phyloP scores from a whole-genome alignment of 1,140 invertebrate genomes.

The Philopotamus ludificatus region DNA sequence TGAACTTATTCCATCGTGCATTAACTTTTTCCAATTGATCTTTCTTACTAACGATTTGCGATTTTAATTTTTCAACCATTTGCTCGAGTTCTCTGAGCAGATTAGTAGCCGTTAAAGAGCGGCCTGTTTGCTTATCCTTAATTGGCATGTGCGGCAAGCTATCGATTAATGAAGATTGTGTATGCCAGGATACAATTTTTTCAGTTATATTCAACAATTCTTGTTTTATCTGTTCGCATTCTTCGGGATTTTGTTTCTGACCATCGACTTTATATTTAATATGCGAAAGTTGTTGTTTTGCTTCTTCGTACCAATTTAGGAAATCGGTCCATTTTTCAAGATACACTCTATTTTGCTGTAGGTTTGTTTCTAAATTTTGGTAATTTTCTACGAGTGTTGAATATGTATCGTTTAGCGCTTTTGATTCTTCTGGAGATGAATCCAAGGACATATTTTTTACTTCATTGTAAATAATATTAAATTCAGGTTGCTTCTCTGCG shows the following conservation, averaged over 20 bases:
- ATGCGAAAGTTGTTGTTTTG: constrained; percentile 76
- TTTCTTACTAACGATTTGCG: constrained; percentile 63
- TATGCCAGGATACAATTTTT: constrained; percentile 69
- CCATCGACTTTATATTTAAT: constrained; percentile 77
- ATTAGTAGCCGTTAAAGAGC: constrained; percentile 66
- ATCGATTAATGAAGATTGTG: constrained; percentile 67
- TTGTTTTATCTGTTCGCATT: constrained; percentile 63
- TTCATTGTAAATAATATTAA: constrained; percentile 76
- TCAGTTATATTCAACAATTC: constrained; percentile 67
- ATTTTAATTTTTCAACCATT: constrained; percentile 63
- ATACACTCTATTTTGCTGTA: constrained; percentile 70
- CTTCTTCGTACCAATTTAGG: constrained; percentile 77
- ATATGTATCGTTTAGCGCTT: constrained; percentile 72
- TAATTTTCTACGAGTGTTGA: constrained; percentile 72
- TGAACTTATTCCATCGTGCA: constrained; percentile 68
- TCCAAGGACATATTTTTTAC: constrained; percentile 72
- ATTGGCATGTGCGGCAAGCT: constrained; percentile 64
- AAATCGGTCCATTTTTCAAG: constrained; percentile 84
- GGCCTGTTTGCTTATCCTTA: constrained; percentile 65
- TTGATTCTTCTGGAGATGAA: constrained; percentile 69
- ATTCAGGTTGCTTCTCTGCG: constrained; percentile 71
- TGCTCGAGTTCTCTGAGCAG: constrained; percentile 71
- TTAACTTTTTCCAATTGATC: constrained; percentile 68
- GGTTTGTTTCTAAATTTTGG: constrained; percentile 71
- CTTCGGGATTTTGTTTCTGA: constrained; percentile 65